Evolutionary conservation across 2,113 vertebrate species (phyloP).

Genomic region (Antechinus flavipes): DNA sequence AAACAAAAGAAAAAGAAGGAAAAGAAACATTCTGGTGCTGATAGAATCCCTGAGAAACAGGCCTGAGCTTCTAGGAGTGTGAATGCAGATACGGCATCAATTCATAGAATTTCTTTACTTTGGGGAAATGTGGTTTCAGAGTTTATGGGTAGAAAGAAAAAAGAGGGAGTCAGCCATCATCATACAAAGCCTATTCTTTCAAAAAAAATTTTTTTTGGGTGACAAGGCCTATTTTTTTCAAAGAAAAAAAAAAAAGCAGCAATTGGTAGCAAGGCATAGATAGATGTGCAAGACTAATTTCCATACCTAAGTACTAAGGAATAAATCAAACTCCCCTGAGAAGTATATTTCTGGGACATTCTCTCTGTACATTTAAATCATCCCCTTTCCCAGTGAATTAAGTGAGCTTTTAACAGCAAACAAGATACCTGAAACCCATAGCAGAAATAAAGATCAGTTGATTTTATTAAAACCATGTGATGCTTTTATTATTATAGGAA

Average conservation of each 20-base stretch:
- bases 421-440: conserved; percentile 52
- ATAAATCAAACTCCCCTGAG: background rate
- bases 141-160: background rate
- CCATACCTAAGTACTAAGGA: background rate
- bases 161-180: background rate
- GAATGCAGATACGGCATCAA: background rate
- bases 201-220: background rate
- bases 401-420: conserved; percentile 49
- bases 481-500: background rate
- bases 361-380: conserved; percentile 9
- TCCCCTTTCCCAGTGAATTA: conserved; percentile 24
- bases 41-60: background rate
- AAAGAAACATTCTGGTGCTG: background rate
- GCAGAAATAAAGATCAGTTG: conserved; percentile 53
- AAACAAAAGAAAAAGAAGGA: background rate
- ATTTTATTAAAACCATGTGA: background rate
- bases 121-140: background rate
- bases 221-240: background rate
- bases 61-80: background rate
- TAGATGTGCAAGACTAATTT: conserved; percentile 31
- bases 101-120: background rate
- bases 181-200: background rate
- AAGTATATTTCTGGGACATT: conserved; percentile 46
- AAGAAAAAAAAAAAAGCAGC: background rate
- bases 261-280: conserved; percentile 28